Conservation (phyloP, 2,113 vertebrate genomes). For the Engystomops pustulosus region DNA sequence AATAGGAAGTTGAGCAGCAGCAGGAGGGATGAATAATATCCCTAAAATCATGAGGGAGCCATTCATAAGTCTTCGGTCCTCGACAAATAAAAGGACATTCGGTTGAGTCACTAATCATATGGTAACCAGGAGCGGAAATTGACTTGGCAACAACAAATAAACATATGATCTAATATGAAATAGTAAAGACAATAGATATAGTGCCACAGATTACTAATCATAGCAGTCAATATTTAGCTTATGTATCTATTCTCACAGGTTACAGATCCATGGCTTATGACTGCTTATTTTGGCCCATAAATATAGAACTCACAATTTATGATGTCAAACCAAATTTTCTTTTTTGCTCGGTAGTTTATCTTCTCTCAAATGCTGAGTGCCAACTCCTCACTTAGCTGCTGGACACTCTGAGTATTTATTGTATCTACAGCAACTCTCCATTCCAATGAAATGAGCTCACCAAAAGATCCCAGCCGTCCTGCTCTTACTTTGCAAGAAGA, state of each 20-base stretch:
- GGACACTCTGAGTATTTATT: conserved; percentile 72
- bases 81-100: background rate
- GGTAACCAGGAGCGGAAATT: background rate
- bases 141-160: background rate
- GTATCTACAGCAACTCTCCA: conserved; percentile 68
- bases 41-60: background rate
- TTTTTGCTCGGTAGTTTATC: conserved; percentile 43
- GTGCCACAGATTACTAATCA: too few species aligned
- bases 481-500: conserved; percentile 65
- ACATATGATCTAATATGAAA: background rate
- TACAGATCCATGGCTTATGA: background rate
- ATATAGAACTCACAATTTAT: background rate
- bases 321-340: conserved; percentile 30
- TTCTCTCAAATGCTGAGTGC: conserved; percentile 67
- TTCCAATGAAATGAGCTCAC: conserved; percentile 75
- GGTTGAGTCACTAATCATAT: background rate
- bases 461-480: conserved; percentile 62
- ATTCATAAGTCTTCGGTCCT: background rate
- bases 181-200: too few species aligned
- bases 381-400: conserved; percentile 69
- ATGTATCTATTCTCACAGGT: background rate
- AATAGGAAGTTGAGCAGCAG: background rate
- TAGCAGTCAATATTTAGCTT: too few species aligned
- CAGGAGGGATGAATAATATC: background rate
- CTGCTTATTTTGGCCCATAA: conserved; percentile 14